A percentile compares a stretch with the other conserved stretches of the same genome.
Conservation (phyloP, 2,113 vertebrate genomes). For the Pluvialis apricaria region DNA sequence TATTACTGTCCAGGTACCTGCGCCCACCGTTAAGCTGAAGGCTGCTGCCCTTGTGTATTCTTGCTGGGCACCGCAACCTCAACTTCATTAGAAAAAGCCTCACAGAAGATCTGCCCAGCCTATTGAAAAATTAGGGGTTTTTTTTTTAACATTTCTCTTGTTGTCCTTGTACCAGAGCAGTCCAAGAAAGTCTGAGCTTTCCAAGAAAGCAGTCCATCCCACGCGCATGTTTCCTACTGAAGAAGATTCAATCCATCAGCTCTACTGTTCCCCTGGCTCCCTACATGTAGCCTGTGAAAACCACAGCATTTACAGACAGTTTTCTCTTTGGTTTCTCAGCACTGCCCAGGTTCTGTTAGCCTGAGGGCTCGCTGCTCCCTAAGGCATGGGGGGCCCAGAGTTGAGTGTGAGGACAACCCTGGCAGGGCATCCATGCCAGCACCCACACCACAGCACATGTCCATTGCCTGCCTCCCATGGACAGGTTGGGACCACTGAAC, state of each 20-base stretch:
- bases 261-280: not conserved
- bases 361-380: too few species aligned
- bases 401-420: too few species aligned
- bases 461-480: too few species aligned
- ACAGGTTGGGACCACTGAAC: too few species aligned
- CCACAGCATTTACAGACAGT: too few species aligned
- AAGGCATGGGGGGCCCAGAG: too few species aligned
- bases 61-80: not conserved
- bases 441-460: too few species aligned
- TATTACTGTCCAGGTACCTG: not conserved
- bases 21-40: not conserved
- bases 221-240: not conserved
- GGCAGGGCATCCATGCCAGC: too few species aligned
- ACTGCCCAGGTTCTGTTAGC: too few species aligned
- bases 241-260: not conserved
- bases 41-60: not conserved
- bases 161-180: not conserved
- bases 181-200: too few species aligned
- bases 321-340: too few species aligned
- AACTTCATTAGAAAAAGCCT: not conserved
- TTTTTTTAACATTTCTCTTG: not conserved
- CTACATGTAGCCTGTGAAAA: not conserved
- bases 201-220: not conserved
- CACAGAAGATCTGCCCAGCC: not conserved
- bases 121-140: not conserved